Evolutionary conservation across 2,888 invertebrate genomes (phyloP), one percentile per base, ranked within the genome.

Genomic region (Acholoe squamosa): DNA sequence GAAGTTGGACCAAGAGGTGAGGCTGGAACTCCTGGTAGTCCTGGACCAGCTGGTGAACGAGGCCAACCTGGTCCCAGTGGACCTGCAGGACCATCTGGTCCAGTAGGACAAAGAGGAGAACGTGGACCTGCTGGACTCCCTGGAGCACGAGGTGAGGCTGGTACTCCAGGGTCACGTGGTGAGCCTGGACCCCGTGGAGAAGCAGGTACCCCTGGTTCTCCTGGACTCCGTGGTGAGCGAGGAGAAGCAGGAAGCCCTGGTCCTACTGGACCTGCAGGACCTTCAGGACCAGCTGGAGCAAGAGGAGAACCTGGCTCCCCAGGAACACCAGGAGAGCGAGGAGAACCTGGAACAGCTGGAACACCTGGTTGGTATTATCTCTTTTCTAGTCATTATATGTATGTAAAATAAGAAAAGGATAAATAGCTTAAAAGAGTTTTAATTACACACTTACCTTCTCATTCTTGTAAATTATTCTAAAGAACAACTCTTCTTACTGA

Each of bases 271-370:
- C 67, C 34, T 61, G 3, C 34, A 77, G 90, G 89, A 34, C 33
- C 61, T 14, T 61, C 61, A 12, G 89, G 89, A 0, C 12, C 16
- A 61, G 43, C 52, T 67, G 89, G 89, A 34, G 3, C 1, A 0
- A 12, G 67, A 22, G 89, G 89, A 10, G 33, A 25, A 67, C 31
- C 33, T n/a, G 89, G 89, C 25, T 14, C 16, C 7, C n/a, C 34
- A n/a, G 89, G 89, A 33, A 16, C 90, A 33, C 67, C 91, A 19
- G 90, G 90, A 33, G 33, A 71, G 31, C 10, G 77, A 25, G 91
- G 91, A 54, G n/a, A n/a, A 33, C n/a, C 90, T 43, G 92, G 92
- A 61, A 14, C 67, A 7, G 22, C 89, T 76, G 92, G 92, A 90
- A 89, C 91, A 34, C 22, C 31, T 25, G 91, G 90, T 22, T 43